Evolutionary conservation across 64 coral and sea anemone genomes (phyloP).

Genomic region (Platygyra sinensis): DNA sequence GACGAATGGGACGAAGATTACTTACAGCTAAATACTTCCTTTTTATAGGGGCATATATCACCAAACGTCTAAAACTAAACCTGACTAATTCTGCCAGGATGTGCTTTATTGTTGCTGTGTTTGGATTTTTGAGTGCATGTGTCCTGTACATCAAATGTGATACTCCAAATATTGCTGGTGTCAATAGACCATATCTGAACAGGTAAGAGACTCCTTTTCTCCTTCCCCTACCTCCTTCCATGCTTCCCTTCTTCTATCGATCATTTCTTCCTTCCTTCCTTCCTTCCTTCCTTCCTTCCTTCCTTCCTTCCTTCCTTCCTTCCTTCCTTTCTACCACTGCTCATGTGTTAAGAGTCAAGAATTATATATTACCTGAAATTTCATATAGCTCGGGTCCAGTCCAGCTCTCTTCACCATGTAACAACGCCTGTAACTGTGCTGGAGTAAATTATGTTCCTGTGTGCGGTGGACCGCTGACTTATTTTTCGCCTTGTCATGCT

Average conservation of each 20-base stretch:
- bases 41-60: constrained; percentile 69
- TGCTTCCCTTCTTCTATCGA: not conserved
- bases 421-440: constrained; percentile 25
- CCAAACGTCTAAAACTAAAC: constrained; percentile 60
- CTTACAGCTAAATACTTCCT: not conserved
- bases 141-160: constrained; percentile 53
- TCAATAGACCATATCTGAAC: constrained; percentile 55
- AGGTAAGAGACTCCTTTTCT: constrained; percentile 5
- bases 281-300: not conserved
- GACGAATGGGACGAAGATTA: no score
- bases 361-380: not conserved
- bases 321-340: not conserved
- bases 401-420: constrained; percentile 10
- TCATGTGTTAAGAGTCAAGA: no score
- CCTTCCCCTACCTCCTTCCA: not conserved
- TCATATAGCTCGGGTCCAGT: not conserved
- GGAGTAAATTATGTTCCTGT: not conserved
- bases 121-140: constrained; percentile 21
- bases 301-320: not conserved
- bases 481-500: constrained; percentile 32
- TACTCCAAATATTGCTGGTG: constrained; percentile 45
- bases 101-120: constrained; percentile 60
- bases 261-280: not conserved
- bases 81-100: constrained; percentile 58
- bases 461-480: constrained; percentile 7